Evolutionary conservation across 2,888 invertebrate species (phyloP), one percentile per base, ranked within the genome.

Genomic region (Stenichneumon culpator): DNA sequence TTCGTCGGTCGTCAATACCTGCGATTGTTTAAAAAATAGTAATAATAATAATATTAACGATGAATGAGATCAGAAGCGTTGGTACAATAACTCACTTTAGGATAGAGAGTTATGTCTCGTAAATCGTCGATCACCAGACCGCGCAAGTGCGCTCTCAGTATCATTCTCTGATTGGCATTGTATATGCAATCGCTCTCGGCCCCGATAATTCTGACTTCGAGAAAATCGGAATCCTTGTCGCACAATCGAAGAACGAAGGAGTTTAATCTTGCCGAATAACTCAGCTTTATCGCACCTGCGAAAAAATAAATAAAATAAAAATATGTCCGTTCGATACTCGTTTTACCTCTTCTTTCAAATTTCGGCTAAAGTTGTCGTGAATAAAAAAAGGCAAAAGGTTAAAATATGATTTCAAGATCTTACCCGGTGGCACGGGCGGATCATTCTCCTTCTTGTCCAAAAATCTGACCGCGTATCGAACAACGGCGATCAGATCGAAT

Each of bases 121-220:
- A 97, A 93, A 92, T 97, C 97, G 87, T 97, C 97, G 2, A 97
- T 94, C 6, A 95, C 95, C 60, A 97, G 92, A 5, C 96, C 96
- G 81, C 96, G 95, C 44, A 97, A 94, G 91, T 96, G 96, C 25
- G 96, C 95, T 83, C 97, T 95, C 89, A 97, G 95, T 47, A 97
- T 96, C 94, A 97, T 96, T 89, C 97, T 95, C 91, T 97, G 97
- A 89, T 97, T 97, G 0, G 97, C 97, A 89, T 97, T 96, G 93
- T 97, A 97, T 86, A 97, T 95, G 89, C 97, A 96, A 94, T 97
- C 97, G 89, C 96, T 96, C 94, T 97, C 97, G 82, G 97, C 91
- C 0, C 96, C 96, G 60, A 95, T 92, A 25, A 97, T 94, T 70
- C 96, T 95, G 16, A 97, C 93, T 89, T 97, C 96, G 57, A 97